Percentiles rank a stretch among this genome's conserved stretches.
Evolutionary conservation across 1,140 invertebrate genomes (phyloP).

Genomic region (Lepidurus arcticus): DNA sequence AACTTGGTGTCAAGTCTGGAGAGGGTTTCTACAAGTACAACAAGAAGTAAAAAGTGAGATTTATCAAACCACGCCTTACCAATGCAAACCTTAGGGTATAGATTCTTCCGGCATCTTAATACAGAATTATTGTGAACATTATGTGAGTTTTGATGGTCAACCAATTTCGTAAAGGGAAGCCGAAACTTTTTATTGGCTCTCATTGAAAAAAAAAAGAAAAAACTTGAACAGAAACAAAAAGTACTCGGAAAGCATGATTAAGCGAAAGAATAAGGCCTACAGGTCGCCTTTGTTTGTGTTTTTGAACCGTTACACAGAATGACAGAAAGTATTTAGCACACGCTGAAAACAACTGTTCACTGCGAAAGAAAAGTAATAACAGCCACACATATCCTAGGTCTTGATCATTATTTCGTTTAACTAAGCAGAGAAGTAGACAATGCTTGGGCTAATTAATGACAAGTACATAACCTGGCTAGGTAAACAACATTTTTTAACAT

Average conservation of each 20-base stretch:
- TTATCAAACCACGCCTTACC: not conserved
- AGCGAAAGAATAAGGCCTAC: not conserved
- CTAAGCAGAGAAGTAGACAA: not conserved
- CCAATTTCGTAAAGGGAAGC: not conserved
- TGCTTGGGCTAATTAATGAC: not conserved
- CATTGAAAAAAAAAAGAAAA: not conserved
- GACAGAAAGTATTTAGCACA: not conserved
- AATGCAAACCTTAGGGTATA: not conserved
- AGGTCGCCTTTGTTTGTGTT: not conserved
- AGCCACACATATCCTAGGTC: not conserved
- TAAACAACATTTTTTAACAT: constrained; percentile 11
- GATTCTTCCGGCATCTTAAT: not conserved
- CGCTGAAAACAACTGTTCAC: not conserved
- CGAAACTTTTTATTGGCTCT: constrained; percentile 6
- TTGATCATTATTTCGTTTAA: not conserved
- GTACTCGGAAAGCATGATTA: not conserved
- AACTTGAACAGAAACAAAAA: not conserved
- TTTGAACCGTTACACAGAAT: not conserved
- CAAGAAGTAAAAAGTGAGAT: constrained; percentile 42
- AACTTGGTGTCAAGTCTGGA: constrained; percentile 74
- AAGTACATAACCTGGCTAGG: constrained; percentile 9
- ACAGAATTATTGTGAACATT: not conserved
- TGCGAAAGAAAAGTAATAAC: not conserved
- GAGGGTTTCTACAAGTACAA: constrained; percentile 81
- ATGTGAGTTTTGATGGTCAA: not conserved